A percentile compares a stretch with the other conserved stretches of the same genome.
Conservation (phyloP, 1,140 invertebrate genomes). For the Ooceraea biroi region DNA sequence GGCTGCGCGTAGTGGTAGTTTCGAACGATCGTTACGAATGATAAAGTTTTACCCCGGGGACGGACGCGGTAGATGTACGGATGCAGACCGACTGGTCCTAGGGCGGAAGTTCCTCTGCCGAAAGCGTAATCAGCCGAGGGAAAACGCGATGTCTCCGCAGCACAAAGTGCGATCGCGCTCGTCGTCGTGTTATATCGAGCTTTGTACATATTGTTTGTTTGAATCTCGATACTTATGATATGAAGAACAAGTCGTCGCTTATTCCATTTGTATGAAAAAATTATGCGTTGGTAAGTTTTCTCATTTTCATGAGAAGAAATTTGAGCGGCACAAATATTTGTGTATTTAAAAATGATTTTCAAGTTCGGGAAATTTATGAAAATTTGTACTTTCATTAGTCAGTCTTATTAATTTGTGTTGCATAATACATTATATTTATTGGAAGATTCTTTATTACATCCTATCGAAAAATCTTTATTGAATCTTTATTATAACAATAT, state of each 20-base stretch:
- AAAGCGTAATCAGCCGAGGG: slow-evolving; percentile 34
- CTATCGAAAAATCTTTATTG: no score
- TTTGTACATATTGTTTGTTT: not conserved
- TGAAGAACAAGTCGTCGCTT: not conserved
- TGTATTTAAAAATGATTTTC: no score
- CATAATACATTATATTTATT: no score
- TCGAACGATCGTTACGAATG: slow-evolving; percentile 57
- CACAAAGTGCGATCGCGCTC: slow-evolving; percentile 6
- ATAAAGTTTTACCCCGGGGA: slow-evolving; percentile 61
- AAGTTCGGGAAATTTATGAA: no score
- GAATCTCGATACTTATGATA: not conserved
- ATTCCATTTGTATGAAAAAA: not conserved
- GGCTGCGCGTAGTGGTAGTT: slow-evolving; percentile 35
- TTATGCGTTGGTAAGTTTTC: no score
- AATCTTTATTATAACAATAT: no score
- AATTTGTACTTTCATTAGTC: no score
- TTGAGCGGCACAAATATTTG: no score
- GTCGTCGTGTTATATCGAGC: not conserved
- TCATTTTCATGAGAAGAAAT: no score
- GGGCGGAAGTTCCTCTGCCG: slow-evolving; percentile 22
- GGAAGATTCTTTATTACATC: no score
- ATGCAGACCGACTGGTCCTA: not conserved
- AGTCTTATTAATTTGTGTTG: no score
- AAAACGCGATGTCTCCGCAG: not conserved
- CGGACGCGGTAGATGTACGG: slow-evolving; percentile 35